These are phyloP conservation scores for Aethes cnicana DNA, from an alignment of 2,888 invertebrate genomes.

Conservation along the genomic window DNA sequence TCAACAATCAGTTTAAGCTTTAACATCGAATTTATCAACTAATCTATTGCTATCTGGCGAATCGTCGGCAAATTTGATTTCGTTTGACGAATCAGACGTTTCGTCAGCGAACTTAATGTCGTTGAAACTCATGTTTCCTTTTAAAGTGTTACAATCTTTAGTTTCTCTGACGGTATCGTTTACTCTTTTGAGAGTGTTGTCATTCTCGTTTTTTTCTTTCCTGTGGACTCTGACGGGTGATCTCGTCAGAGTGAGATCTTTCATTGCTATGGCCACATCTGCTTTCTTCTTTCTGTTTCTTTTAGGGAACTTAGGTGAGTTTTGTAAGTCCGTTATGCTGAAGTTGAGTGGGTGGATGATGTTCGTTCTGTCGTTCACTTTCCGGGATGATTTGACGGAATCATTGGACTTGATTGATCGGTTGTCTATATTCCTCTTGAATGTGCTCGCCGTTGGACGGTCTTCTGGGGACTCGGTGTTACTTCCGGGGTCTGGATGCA, in stretches of 20 bases:
- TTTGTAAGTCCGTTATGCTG: slow-evolving; percentile 73
- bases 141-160: slow-evolving; percentile 76
- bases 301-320: slow-evolving; percentile 62
- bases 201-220: slow-evolving; percentile 53
- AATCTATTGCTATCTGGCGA: slow-evolving; percentile 74
- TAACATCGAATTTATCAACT: slow-evolving; percentile 67
- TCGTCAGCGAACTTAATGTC: slow-evolving; percentile 89
- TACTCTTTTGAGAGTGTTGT: slow-evolving; percentile 83
- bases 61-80: slow-evolving; percentile 74
- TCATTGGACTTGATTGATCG: slow-evolving; percentile 62
- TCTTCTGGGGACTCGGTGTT: slow-evolving; percentile 86
- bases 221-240: slow-evolving; percentile 69
- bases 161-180: slow-evolving; percentile 85
- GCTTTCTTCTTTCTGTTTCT: slow-evolving; percentile 60
- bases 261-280: slow-evolving; percentile 66
- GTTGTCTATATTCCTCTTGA: slow-evolving; percentile 58
- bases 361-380: slow-evolving; percentile 64
- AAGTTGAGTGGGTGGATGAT: slow-evolving; percentile 78
- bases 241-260: slow-evolving; percentile 62
- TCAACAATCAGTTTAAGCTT: slow-evolving; percentile 46
- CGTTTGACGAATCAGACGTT: slow-evolving; percentile 81
- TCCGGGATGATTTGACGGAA: slow-evolving; percentile 62
- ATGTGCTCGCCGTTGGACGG: slow-evolving; percentile 69
- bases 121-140: slow-evolving; percentile 81
- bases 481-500: slow-evolving; percentile 83